Evolutionary conservation across 1,140 invertebrate species (phyloP).

Genomic region (Caerostris extrusa): DNA sequence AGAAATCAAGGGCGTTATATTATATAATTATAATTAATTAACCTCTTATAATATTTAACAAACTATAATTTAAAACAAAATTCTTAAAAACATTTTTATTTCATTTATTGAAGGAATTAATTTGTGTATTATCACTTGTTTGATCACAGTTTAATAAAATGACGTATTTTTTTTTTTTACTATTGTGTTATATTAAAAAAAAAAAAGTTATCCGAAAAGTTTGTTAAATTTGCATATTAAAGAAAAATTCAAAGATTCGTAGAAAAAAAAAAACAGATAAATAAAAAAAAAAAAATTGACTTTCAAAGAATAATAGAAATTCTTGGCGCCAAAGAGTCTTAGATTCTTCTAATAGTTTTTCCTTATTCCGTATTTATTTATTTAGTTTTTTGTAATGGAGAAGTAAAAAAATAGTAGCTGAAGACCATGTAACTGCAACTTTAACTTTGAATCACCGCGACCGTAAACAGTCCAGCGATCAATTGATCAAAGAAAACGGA

Average conservation of each 20-base stretch:
- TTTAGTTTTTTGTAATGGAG: slow-evolving; percentile 6
- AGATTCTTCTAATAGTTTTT: background rate
- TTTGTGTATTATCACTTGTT: no score
- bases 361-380: background rate
- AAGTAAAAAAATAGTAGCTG: background rate
- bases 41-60: no score
- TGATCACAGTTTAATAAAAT: background rate
- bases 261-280: no score
- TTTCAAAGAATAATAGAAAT: background rate
- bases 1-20: no score
- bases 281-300: no score
- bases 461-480: slow-evolving; percentile 67
- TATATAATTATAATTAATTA: no score
- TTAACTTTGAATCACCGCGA: slow-evolving; percentile 63
- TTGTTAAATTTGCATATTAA: slow-evolving; percentile 12
- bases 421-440: slow-evolving; percentile 62
- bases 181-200: background rate
- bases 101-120: no score
- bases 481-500: slow-evolving; percentile 73
- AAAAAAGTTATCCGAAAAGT: background rate
- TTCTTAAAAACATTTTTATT: no score
- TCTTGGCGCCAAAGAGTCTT: background rate
- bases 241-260: background rate
- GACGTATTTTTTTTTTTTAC: background rate
- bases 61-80: no score